phyloP scores from a whole-genome alignment of 2,888 invertebrate genomes.

The Epinotia bilunana region DNA sequence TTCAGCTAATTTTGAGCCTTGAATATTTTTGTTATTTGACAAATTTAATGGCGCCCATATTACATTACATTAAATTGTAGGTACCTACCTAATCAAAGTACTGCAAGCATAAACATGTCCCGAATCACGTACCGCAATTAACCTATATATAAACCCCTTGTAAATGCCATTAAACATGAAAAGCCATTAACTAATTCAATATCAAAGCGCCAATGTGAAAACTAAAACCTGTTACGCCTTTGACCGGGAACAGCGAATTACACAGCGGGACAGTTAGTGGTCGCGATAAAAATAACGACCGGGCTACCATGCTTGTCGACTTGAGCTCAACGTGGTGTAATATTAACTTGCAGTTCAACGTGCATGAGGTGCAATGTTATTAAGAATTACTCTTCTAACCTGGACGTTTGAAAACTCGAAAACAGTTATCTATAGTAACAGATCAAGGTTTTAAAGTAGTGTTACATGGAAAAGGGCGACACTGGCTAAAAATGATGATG shows the following conservation, averaged over 20 bases:
- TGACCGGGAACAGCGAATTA: conserved; percentile 26
- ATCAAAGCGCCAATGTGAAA: conserved; percentile 32
- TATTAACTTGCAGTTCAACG: conserved; percentile 12
- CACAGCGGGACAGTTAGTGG: conserved; percentile 42
- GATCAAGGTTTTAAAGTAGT: no score
- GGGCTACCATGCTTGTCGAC: conserved; percentile 9
- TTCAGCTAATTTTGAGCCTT: no score
- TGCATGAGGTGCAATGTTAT: not conserved
- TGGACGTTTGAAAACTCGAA: no score
- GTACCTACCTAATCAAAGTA: not conserved
- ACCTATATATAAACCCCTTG: conserved; percentile 15
- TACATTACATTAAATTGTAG: not conserved
- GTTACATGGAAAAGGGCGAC: no score
- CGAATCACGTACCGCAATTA: not conserved
- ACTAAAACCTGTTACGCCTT: conserved; percentile 37
- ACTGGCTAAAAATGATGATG: no score
- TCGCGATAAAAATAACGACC: conserved; percentile 38
- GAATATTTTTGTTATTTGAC: no score
- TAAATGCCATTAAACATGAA: conserved; percentile 19
- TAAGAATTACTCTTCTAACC: not conserved
- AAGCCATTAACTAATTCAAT: conserved; percentile 24
- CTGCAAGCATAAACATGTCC: not conserved
- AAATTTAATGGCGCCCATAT: not conserved
- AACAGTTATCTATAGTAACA: no score
- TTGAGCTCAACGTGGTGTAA: conserved; percentile 15